Evolutionary conservation across 1,140 invertebrate genomes (phyloP), one percentile per base, ranked within the genome.

Genomic region (Aphelenchoides avenae): DNA sequence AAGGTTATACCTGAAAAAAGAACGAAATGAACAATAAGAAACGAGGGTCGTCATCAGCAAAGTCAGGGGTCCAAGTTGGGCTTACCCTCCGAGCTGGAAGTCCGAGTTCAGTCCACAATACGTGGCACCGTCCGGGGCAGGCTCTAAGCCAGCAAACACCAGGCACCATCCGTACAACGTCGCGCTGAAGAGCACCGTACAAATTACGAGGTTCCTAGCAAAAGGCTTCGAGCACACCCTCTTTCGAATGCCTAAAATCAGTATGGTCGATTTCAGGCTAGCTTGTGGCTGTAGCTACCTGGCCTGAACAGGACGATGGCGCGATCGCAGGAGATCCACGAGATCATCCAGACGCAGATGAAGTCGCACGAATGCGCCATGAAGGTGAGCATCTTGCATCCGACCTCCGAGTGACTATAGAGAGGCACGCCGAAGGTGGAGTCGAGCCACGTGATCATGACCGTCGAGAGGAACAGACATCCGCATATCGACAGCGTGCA

Each of bases 301-400:
- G 74, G 74, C 36, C 73, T 22, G 44, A 75, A 71, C 18, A 75
- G 54, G 29, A 75, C 74, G 29, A 75, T 64, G 30, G 63, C 71
- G 27, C 73, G 65, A 40, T 75, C 73, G 29, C 54, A 69, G 1
- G 64, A 70, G n/a, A 74, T 69, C 57, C 65, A 73, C 24, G 47
- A 59, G 39, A 75, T 75, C 74, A 75, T 75, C 74, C 74, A 75
- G 20, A 77, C 74, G 53, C 73, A 75, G 31, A 75, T 67, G 37
- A 75, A 75, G 59, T 75, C 73, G 44, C 64, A 75, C 18, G 57
- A 57, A 53, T 75, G 73, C 0, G 73, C 74, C 13, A 73, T 33
- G 30, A 75, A 77, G 6, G 73, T 77, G 29, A 77, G 50, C 22
- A 63, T 61, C 36, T 76, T 76, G 55, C 72, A 74, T 3, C 74